Base-by-base conservation (phyloP, 2,113 vertebrate genomes). In the Equus przewalskii region DNA sequence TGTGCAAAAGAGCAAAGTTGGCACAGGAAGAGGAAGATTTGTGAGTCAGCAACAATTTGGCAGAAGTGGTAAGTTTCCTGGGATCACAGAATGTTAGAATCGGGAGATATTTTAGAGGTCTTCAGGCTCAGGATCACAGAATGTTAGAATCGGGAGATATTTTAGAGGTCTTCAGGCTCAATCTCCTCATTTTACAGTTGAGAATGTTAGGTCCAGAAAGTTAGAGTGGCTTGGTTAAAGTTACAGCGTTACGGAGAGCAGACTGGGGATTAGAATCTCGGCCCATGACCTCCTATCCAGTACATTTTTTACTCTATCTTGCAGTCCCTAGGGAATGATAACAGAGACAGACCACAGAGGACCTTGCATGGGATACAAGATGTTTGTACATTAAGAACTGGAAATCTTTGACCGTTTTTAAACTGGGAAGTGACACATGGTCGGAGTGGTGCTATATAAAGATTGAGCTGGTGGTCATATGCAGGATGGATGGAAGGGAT, bases 151-250 rank as follows among this genome's bases (percentile, higher is more conserved):
- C 70, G 70, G 76, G 30, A 80, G 73, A 67, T 51, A 67, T 6
- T 26, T 51, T 4, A 89, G 41, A 83, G 44, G n/a, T 28, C 12
- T 5, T 58, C 36, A 67, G 70, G 49, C 4, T 89, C 56, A 79
- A 21, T 30, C 33, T 92, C 51, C 33, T 95, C 16, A 79, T 80
- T 95, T 92, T 60, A 41, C 30, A 70, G n/a, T 76, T 93, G 54
- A 80, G 33, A 62, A 51, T 67, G 26, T 82, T 87, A 46, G 62
- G 44, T 49, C 28, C 41, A 54, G 64, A 80, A 81, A 80, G 24
- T 72, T 79, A 21, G 18, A 46, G 28, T 65, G 67, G 2, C 28
- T 72, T 82, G 30, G 24, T 30, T 30, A 84, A 13, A 12, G 36
- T 82, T 46, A 49, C 33, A 18, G 86, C 67, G n/a, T 65, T 93